Conservation (phyloP, 2,113 vertebrate genomes). For the Lepus europaeus region DNA sequence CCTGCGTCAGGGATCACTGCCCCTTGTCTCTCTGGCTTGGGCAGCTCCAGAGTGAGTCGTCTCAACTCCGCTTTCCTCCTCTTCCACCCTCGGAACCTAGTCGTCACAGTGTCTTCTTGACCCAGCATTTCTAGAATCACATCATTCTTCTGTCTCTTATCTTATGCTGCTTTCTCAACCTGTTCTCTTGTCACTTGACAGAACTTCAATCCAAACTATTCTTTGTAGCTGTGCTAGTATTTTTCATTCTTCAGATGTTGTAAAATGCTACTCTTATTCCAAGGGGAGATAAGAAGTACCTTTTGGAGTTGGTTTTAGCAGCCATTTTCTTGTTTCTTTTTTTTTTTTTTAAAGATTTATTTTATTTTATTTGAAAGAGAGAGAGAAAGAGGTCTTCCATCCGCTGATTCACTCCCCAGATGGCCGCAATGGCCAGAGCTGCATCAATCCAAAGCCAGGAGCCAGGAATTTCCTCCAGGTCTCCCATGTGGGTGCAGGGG, state of each 20-base stretch:
- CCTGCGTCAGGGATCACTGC: slow-evolving; percentile 9
- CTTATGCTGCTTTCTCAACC: slow-evolving; percentile 29
- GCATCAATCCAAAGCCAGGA: too few species aligned
- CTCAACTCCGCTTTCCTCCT: slow-evolving; percentile 48
- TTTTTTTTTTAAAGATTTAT: too few species aligned
- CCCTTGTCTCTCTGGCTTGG: neutral
- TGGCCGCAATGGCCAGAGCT: too few species aligned
- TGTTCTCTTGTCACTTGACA: slow-evolving; percentile 55
- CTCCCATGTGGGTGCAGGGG: too few species aligned
- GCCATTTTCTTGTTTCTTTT: too few species aligned
- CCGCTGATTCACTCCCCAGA: too few species aligned
- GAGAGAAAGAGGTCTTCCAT: too few species aligned
- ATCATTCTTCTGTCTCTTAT: slow-evolving; percentile 54
- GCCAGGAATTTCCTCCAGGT: too few species aligned
- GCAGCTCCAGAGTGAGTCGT: slow-evolving; percentile 20
- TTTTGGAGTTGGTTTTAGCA: slow-evolving; percentile 24
- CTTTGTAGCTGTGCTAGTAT: slow-evolving; percentile 25
- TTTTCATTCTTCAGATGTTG: slow-evolving; percentile 50
- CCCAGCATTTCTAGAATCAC: slow-evolving; percentile 62
- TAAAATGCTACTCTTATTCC: slow-evolving; percentile 50
- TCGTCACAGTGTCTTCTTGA: slow-evolving; percentile 58
- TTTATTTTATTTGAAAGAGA: too few species aligned
- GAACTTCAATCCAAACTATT: slow-evolving; percentile 58
- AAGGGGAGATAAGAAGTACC: slow-evolving; percentile 20
- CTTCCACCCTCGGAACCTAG: slow-evolving; percentile 1